Percentiles rank a stretch among this genome's conserved stretches.
Conservation (phyloP, 2,797 vertebrate species). For the Phylloscopus collybita region DNA sequence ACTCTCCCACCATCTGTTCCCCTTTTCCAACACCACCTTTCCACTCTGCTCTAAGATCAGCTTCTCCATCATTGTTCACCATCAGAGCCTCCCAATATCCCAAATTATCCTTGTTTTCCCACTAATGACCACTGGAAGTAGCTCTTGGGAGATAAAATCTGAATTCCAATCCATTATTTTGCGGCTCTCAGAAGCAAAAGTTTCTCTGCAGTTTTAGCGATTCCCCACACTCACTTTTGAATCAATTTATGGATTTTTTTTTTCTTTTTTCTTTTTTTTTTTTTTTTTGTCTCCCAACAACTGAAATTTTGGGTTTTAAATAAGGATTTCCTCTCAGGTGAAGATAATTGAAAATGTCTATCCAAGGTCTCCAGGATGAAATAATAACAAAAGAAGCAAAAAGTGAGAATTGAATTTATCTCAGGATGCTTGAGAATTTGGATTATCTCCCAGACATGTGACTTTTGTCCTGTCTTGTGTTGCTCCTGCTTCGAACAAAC, state of each 20-base stretch:
- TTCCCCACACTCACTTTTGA: background rate
- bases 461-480: background rate
- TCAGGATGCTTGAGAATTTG: background rate
- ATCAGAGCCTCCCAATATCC: background rate
- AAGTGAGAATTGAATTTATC: constrained; percentile 20
- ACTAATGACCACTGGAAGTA: background rate
- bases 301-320: background rate
- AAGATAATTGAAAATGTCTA: background rate
- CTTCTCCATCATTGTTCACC: background rate
- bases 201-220: background rate
- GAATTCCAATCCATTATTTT: background rate
- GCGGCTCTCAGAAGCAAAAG: background rate
- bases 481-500: background rate
- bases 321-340: background rate
- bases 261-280: too few relatives aligned
- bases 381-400: background rate
- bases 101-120: background rate
- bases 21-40: background rate
- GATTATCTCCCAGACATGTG: background rate
- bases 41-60: background rate
- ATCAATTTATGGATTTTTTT: background rate
- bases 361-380: background rate
- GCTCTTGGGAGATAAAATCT: background rate
- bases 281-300: background rate
- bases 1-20: background rate